Evolutionary conservation across 2,113 vertebrate genomes (phyloP).

Genomic region (Sylvicapra grimmia): DNA sequence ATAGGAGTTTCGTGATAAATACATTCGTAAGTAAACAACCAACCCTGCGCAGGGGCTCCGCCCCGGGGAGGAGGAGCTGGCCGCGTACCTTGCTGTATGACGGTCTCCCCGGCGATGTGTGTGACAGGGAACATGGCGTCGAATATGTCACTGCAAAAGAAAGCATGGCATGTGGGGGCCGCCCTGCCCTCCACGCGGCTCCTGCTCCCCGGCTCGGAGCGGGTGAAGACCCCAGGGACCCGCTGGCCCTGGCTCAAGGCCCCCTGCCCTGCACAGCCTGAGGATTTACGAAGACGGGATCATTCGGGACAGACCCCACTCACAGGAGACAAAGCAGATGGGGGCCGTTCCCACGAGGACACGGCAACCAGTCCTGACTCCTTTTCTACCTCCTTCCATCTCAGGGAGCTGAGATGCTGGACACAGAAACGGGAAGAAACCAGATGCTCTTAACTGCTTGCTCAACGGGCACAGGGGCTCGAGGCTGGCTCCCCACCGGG

Average conservation of each 20-base stretch:
- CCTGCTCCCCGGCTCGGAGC: background rate
- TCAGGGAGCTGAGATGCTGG: background rate
- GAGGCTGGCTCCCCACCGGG: background rate
- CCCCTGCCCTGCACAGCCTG: background rate
- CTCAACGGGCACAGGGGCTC: background rate
- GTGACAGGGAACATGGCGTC: slow-evolving; percentile 98
- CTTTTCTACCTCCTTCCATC: background rate
- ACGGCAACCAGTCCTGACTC: fast-evolving
- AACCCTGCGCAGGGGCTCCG: fast-evolving
- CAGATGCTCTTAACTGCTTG: background rate
- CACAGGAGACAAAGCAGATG: background rate
- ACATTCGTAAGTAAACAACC: background rate
- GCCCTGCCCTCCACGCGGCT: background rate
- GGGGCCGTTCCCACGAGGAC: background rate
- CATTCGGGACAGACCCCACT: background rate
- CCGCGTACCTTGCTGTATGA: slow-evolving; percentile 92
- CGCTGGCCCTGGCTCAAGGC: fast-evolving
- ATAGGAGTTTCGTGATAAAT: fast-evolving
- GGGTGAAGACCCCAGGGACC: background rate
- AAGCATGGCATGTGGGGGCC: background rate
- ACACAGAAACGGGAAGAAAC: background rate
- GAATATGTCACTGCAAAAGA: slow-evolving; percentile 92
- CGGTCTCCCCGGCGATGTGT: slow-evolving; percentile 96
- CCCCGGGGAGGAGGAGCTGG: background rate
- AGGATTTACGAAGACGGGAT: background rate